A percentile compares a stretch with the other conserved stretches of the same genome.
Evolutionary conservation across 2,888 invertebrate species (phyloP).

Genomic region (Tipula confusa): DNA sequence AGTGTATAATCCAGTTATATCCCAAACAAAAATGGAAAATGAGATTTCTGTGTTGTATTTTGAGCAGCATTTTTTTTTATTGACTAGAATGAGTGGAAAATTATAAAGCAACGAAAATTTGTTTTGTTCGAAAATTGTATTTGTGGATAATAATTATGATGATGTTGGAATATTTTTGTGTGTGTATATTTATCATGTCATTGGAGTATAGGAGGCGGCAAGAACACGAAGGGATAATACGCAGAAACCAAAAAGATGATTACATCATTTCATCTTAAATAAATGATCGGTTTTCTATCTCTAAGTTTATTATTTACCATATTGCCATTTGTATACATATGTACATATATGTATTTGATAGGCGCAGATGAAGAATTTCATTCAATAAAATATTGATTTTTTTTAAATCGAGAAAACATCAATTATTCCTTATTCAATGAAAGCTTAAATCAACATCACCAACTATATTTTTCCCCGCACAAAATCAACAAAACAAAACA

Average conservation of each 20-base stretch:
- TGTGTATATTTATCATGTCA: not conserved
- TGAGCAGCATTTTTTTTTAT: not conserved
- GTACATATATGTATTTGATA: not conserved
- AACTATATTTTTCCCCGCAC: not conserved
- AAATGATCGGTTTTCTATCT: not conserved
- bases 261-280: not conserved
- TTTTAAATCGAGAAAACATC: not conserved
- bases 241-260: not conserved
- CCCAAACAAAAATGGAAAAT: not conserved
- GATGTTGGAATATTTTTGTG: not conserved
- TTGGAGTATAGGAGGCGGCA: not conserved
- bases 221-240: not conserved
- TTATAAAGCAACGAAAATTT: not conserved
- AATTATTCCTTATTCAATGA: not conserved
- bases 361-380: not conserved
- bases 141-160: conserved; percentile 25
- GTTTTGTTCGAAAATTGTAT: not conserved
- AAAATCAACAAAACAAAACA: not conserved
- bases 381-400: not conserved
- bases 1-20: not conserved
- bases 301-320: not conserved
- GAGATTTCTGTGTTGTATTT: not conserved
- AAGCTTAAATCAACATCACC: not conserved
- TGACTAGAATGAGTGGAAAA: not conserved
- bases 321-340: not conserved